phyloP scores from a whole-genome alignment of 2,113 vertebrate species.

The Todiramphus saurophagus region DNA sequence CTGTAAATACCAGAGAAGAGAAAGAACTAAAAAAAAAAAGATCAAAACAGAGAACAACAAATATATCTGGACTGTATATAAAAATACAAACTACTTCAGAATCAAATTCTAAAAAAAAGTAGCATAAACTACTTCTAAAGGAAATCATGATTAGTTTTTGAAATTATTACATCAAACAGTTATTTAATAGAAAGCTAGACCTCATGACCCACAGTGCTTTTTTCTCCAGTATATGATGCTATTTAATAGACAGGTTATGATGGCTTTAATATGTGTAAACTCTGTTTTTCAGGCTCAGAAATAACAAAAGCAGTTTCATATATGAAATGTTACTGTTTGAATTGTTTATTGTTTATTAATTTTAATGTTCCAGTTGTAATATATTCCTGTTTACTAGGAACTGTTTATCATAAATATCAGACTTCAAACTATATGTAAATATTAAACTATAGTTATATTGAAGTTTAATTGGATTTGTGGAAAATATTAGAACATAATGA shows the following conservation, averaged over 20 bases:
- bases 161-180: neutral
- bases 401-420: neutral
- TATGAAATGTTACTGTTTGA: neutral
- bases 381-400: neutral
- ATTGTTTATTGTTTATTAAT: neutral
- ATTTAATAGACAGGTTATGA: neutral
- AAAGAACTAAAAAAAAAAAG: neutral
- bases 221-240: neutral
- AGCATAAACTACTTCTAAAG: neutral
- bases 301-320: neutral
- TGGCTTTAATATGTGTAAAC: neutral
- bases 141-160: neutral
- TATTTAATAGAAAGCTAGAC: neutral
- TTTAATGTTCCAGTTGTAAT: neutral
- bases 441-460: neutral
- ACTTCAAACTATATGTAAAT: neutral
- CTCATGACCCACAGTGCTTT: neutral
- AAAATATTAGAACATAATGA: neutral
- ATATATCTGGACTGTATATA: neutral
- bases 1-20: neutral
- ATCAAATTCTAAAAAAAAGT: neutral
- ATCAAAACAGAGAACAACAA: neutral
- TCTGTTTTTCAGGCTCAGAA: neutral
- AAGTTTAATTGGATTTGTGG: neutral
- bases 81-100: neutral